phyloP scores from a whole-genome alignment of 2,113 vertebrate genomes.

The Sylvia atricapilla region DNA sequence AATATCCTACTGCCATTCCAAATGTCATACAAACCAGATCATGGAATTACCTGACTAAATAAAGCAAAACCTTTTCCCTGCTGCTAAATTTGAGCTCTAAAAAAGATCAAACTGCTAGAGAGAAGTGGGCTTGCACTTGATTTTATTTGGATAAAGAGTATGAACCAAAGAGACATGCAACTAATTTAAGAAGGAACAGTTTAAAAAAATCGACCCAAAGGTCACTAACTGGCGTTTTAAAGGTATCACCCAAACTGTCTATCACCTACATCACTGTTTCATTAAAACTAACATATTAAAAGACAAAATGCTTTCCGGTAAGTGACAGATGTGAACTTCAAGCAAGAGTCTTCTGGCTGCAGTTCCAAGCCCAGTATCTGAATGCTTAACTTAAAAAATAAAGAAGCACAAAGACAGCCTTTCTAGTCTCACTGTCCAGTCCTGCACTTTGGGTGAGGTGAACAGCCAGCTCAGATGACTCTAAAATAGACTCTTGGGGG shows the following conservation, averaged over 20 bases:
- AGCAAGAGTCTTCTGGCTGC: background rate
- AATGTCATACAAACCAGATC: background rate
- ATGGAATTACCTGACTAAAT: background rate
- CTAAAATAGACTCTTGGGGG: background rate
- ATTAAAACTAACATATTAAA: background rate
- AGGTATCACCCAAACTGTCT: background rate
- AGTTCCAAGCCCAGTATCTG: background rate
- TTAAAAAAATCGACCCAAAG: background rate
- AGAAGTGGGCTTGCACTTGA: background rate
- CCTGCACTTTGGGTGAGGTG: background rate
- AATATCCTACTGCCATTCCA: background rate
- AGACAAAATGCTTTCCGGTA: background rate
- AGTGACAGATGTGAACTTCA: background rate
- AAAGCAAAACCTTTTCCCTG: background rate
- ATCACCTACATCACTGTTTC: background rate
- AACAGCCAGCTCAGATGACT: background rate
- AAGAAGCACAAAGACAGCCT: background rate
- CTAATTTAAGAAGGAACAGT: background rate
- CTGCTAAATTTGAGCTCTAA: background rate
- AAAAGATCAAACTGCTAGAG: background rate
- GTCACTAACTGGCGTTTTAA: background rate
- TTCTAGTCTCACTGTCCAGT: background rate
- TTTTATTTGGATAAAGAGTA: background rate
- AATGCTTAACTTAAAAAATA: background rate
- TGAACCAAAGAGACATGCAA: background rate